Percentiles rank a stretch among this genome's conserved stretches.
phyloP scores from a whole-genome alignment of 2,888 invertebrate species.

The Hypercompe scribonia region DNA sequence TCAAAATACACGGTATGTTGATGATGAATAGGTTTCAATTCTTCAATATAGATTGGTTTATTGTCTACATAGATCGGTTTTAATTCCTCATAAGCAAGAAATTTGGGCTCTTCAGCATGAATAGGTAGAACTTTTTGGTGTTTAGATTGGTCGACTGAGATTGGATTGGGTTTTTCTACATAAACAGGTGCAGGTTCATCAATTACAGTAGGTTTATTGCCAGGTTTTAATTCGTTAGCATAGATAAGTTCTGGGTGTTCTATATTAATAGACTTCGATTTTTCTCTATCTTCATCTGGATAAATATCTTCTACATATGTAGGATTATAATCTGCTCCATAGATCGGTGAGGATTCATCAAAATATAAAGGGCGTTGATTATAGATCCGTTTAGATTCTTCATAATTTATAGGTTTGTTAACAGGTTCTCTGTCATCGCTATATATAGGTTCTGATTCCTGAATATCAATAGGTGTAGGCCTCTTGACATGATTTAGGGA shows the following conservation, averaged over 20 bases:
- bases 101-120: neutral
- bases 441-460: neutral
- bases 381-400: neutral
- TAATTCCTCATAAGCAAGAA: neutral
- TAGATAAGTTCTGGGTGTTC: neutral
- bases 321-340: neutral
- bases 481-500: neutral
- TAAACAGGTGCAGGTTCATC: neutral
- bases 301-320: neutral
- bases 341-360: neutral
- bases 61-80: neutral
- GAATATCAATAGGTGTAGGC: neutral
- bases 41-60: neutral
- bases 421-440: neutral
- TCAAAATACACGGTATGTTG: neutral
- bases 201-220: neutral
- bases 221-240: neutral
- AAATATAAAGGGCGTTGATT: neutral
- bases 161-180: neutral
- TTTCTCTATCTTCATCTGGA: neutral
- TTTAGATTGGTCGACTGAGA: neutral
- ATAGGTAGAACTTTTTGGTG: neutral
- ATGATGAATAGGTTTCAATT: neutral
- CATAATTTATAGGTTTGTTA: neutral
- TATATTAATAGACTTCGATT: neutral